Conservation (phyloP, 2,113 vertebrate species). For the Emydura subglobosa region DNA sequence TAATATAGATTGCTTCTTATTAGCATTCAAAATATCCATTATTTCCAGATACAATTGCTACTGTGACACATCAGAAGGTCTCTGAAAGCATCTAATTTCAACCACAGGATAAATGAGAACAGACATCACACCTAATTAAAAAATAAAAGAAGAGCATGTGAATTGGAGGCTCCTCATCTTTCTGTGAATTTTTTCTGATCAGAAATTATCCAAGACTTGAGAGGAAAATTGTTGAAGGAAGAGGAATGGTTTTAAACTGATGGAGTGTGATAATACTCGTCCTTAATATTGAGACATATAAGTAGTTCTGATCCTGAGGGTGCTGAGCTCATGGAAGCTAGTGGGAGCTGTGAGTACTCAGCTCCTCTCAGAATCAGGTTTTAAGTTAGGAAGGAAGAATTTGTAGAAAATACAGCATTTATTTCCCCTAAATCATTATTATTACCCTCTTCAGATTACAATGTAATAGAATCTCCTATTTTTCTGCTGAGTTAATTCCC, state of each 20-base stretch:
- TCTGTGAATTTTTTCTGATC: background rate
- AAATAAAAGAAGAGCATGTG: background rate
- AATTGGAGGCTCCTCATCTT: background rate
- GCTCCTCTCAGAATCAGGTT: background rate
- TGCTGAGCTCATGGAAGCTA: background rate
- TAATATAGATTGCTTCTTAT: background rate
- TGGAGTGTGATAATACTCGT: conserved; percentile 12
- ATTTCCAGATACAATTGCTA: background rate
- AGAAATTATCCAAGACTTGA: background rate
- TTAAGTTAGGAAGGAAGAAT: background rate
- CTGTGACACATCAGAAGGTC: background rate
- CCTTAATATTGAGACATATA: conserved; percentile 49
- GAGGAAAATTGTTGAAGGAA: background rate
- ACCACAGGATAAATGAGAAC: background rate
- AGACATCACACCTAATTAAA: background rate
- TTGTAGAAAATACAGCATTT: conserved; percentile 8
- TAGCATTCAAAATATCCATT: background rate
- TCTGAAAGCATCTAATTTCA: background rate
- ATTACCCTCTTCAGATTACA: background rate
- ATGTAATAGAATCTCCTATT: background rate
- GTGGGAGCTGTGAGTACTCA: background rate
- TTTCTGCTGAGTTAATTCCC: background rate
- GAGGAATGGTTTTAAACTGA: background rate
- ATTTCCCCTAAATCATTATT: conserved; percentile 42
- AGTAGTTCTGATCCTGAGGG: conserved; percentile 5